These are phyloP conservation scores for Mimachlamys varia DNA, from an alignment of 2,888 invertebrate species.

Conservation along the genomic window DNA sequence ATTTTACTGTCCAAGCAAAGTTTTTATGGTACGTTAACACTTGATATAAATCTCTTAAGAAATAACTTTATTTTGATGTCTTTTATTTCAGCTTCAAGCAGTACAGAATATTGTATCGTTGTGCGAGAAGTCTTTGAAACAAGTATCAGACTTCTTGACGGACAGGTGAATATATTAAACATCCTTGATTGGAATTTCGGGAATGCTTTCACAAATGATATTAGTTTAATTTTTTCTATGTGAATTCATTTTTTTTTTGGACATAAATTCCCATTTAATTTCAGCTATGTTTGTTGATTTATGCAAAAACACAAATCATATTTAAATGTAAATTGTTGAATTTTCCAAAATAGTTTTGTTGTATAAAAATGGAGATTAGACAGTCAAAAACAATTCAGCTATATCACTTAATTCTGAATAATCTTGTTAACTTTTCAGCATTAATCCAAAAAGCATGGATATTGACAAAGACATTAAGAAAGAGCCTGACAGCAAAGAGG, in stretches of 20 bases:
- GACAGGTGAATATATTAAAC: slow-evolving; percentile 66
- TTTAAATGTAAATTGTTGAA: no score
- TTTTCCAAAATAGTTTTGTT: no score
- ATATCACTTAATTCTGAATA: not conserved
- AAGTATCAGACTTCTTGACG: slow-evolving; percentile 89
- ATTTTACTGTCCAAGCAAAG: no score
- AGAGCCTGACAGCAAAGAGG: slow-evolving; percentile 51
- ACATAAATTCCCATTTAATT: no score
- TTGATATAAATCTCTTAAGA: no score
- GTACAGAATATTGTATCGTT: slow-evolving; percentile 96
- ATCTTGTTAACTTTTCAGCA: slow-evolving; percentile 59
- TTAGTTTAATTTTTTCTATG: not conserved
- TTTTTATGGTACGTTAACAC: no score
- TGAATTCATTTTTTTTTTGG: not conserved
- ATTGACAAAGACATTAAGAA: slow-evolving; percentile 59
- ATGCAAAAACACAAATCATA: no score
- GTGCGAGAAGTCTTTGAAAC: slow-evolving; percentile 96
- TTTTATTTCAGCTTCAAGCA: slow-evolving; percentile 78
- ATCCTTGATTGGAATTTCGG: not conserved
- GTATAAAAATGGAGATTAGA: no score
- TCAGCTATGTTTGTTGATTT: no score
- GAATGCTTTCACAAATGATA: not conserved
- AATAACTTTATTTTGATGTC: slow-evolving; percentile 23
- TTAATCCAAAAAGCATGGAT: slow-evolving; percentile 65
- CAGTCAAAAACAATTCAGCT: not conserved